Evolutionary conservation across 2,888 invertebrate species (phyloP).

Genomic region (Acleris sparsana): DNA sequence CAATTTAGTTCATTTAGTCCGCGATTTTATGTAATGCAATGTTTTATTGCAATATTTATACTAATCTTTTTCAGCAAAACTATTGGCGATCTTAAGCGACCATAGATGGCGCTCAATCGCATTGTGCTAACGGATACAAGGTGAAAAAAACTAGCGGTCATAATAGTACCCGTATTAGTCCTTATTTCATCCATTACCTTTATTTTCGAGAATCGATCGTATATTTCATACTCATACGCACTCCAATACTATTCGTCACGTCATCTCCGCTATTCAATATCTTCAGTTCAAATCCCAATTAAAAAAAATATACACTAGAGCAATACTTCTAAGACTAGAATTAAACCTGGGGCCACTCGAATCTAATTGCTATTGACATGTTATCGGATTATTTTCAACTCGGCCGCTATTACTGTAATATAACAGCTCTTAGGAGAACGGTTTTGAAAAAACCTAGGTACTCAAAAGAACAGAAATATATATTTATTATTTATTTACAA

Average conservation of each 20-base stretch:
- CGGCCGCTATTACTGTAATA: too few species aligned
- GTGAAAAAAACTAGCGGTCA: constrained; percentile 28
- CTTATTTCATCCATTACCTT: constrained; percentile 1
- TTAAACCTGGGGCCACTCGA: background rate
- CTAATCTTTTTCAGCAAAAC: constrained; percentile 26
- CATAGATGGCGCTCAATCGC: constrained; percentile 28
- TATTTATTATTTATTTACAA: too few species aligned
- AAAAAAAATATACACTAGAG: background rate
- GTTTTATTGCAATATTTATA: background rate
- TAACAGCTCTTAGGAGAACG: too few species aligned
- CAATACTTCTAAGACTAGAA: background rate
- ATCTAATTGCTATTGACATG: too few species aligned
- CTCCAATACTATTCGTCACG: background rate
- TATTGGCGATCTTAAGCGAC: constrained; percentile 31
- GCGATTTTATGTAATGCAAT: background rate
- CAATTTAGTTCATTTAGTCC: too few species aligned
- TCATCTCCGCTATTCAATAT: constrained; percentile 10
- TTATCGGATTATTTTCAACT: too few species aligned
- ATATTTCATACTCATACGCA: constrained; percentile 17
- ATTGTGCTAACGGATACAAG: constrained; percentile 19
- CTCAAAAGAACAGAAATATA: too few species aligned
- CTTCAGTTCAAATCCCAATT: constrained; percentile 12
- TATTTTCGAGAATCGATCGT: background rate
- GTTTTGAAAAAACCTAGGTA: too few species aligned
- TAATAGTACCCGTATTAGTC: constrained; percentile 15